Base-by-base conservation (phyloP, 1,140 invertebrate species). In the Drosophila subpulchrella region DNA sequence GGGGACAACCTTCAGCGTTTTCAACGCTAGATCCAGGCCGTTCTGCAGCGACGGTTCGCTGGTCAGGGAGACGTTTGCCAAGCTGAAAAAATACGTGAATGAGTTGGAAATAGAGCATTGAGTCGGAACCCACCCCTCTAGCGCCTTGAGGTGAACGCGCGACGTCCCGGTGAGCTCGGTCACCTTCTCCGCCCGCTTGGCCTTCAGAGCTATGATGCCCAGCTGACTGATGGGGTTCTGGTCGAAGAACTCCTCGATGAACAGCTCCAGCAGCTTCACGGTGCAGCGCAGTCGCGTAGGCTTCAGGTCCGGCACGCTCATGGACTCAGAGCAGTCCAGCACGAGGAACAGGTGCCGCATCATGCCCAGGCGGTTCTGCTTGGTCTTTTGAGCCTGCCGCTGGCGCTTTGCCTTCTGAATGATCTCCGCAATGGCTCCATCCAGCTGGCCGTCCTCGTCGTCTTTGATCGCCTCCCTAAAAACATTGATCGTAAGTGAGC, bases 201-300 rank as follows among this genome's bases (percentile, higher is more conserved):
- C 98, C 82, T 96, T 96, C 60, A 98, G 97, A 12, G 96, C 93
- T 78, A 99, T 97, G 50, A 99, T 94, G 20, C 98, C 98, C 46
- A 99, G 93, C 93, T 99, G 99, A 92, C 98, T 98, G 53, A 99
- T 98, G 41, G 99, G 99, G 94, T 99, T 99, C 93, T 99, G 97
- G 93, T 99, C 98, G 93, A 99, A 99, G 92, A 97, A 99, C 93
- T 99, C 98, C 78, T 98, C 97, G 58, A 99, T 95, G 93, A 99
- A 99, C 73, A 95, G 95, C 93, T 99, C 97, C 54, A 99, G 91
- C 27, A 99, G 93, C 97, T 98, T 99, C 5, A 98, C 88, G 13
- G 97, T 96, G 83, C 97, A 98, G 1, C 97, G 81, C 71, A 99
- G 95, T 74, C 98, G 93, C n/a, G 97, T 98, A 27, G 98, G 98